A percentile compares a stretch with the other conserved stretches of the same genome.
Evolutionary conservation across 2,113 vertebrate genomes (phyloP).

Genomic region (Psilopsiagon aymara): DNA sequence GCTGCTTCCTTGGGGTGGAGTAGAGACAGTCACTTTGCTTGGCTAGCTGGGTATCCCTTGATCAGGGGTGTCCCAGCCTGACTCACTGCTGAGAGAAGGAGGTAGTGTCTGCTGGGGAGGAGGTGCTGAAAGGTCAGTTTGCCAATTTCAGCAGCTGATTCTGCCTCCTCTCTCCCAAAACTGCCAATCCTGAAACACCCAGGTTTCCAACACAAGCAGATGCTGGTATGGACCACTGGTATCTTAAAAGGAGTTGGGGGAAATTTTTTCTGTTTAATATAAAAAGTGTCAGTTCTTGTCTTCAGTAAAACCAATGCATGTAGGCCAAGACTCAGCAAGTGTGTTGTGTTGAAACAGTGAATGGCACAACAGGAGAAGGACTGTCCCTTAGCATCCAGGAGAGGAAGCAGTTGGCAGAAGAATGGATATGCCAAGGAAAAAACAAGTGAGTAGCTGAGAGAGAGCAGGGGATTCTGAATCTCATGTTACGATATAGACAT

Average conservation of each 20-base stretch:
- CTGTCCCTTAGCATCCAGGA: constrained; percentile 86
- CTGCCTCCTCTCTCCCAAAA: not conserved
- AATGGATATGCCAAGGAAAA: constrained; percentile 86
- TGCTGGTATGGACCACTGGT: not conserved
- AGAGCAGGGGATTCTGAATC: not conserved
- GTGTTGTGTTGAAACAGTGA: constrained; percentile 81
- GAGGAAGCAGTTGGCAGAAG: constrained; percentile 84
- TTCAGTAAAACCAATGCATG: not conserved
- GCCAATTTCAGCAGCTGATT: not conserved
- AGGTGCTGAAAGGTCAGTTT: not conserved
- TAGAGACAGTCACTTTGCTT: not conserved
- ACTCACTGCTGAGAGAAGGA: not conserved
- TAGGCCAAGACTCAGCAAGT: not conserved
- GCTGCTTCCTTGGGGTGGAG: not conserved
- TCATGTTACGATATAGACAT: not conserved
- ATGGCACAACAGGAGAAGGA: constrained; percentile 95
- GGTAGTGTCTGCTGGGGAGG: not conserved
- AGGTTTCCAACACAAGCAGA: not conserved
- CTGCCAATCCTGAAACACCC: not conserved
- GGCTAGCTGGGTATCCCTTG: not conserved
- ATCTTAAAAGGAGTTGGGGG: not conserved
- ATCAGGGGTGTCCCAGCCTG: not conserved
- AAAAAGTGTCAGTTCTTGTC: not conserved
- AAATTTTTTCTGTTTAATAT: not conserved
- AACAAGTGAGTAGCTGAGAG: constrained; percentile 79